Evolutionary conservation across 2,113 vertebrate genomes (phyloP).

Genomic region (Cebidichthys violaceus): DNA sequence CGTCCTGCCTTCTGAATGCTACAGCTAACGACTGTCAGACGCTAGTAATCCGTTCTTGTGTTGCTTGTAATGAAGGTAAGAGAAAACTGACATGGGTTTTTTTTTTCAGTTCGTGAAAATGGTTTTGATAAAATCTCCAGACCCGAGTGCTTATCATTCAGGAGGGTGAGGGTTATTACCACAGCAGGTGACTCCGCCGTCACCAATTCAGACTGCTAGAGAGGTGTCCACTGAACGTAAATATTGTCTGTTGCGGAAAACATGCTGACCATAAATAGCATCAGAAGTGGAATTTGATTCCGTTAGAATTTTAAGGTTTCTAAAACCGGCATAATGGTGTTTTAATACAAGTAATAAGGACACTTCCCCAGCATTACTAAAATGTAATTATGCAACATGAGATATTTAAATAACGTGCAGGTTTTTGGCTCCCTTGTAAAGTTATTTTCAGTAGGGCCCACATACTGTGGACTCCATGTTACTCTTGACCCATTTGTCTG

Average conservation of each 20-base stretch:
- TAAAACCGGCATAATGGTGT: neutral
- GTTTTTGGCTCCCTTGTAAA: neutral
- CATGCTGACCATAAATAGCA: neutral
- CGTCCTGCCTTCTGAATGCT: neutral
- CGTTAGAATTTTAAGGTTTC: neutral
- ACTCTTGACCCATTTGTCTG: neutral
- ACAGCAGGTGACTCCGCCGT: neutral
- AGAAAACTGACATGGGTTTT: neutral
- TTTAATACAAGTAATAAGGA: neutral
- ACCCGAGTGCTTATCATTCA: neutral
- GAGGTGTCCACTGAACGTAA: neutral
- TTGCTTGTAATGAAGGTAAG: neutral
- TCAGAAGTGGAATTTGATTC: neutral
- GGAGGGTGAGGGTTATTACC: neutral
- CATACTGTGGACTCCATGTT: neutral
- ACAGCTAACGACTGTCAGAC: neutral
- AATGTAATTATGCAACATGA: neutral
- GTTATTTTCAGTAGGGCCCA: neutral
- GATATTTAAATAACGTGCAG: neutral
- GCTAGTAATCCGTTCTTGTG: neutral
- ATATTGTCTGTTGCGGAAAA: neutral
- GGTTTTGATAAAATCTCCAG: neutral
- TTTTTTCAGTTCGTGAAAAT: neutral
- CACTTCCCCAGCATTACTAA: neutral
- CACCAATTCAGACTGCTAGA: neutral